These are phyloP conservation scores for Austrofundulus limnaeus DNA, from an alignment of 2,113 vertebrate species.

Conservation along the genomic window DNA sequence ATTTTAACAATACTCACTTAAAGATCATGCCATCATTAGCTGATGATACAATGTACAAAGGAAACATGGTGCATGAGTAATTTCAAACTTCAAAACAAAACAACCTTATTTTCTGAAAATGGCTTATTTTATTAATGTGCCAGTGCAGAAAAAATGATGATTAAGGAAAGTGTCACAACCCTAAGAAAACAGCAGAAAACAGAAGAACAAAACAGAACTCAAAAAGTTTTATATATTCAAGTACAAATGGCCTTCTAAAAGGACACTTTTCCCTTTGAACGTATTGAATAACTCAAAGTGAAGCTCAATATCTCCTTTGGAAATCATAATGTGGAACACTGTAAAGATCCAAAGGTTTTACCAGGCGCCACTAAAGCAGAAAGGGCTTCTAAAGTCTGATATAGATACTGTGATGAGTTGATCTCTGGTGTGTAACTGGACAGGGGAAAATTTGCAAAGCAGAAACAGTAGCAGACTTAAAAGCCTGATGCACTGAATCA, in stretches of 20 bases:
- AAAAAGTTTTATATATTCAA: background rate
- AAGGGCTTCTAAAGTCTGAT: slow-evolving; percentile 19
- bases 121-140: background rate
- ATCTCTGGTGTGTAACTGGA: slow-evolving; percentile 45
- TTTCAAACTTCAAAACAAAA: too few relatives aligned
- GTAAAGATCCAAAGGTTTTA: slow-evolving; percentile 37
- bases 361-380: slow-evolving; percentile 25
- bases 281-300: background rate
- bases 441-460: slow-evolving; percentile 19
- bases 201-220: background rate
- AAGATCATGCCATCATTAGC: slow-evolving; percentile 4
- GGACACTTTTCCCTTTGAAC: slow-evolving; percentile 2
- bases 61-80: slow-evolving; percentile 16
- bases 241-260: slow-evolving; percentile 16
- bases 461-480: slow-evolving; percentile 10
- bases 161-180: background rate
- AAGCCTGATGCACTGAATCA: slow-evolving; percentile 23
- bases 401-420: slow-evolving; percentile 51
- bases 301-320: slow-evolving; percentile 24
- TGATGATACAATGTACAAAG: background rate
- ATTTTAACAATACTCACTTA: too few relatives aligned
- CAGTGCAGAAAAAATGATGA: background rate
- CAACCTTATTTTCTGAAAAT: too few relatives aligned
- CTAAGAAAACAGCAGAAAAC: background rate
- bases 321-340: slow-evolving; percentile 24